Percentiles rank a stretch among this genome's conserved stretches.
Conservation (phyloP, 2,888 invertebrate genomes). For the Ametastegia equiseti region DNA sequence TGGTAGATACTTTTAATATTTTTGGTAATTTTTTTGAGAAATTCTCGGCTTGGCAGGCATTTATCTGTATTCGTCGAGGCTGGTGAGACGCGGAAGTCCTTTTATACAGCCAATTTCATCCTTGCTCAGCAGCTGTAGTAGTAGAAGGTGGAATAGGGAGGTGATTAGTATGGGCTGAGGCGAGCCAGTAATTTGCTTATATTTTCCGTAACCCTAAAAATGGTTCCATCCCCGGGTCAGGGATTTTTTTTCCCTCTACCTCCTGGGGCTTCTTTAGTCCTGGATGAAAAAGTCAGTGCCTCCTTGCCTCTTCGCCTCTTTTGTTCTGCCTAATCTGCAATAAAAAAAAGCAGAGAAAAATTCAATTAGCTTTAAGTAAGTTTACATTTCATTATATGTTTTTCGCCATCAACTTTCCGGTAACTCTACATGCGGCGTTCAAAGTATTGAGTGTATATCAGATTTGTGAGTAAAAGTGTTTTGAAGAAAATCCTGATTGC, state of each 20-base stretch:
- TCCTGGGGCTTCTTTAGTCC: neutral
- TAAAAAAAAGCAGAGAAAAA: conserved; percentile 54
- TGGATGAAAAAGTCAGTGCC: conserved; percentile 3
- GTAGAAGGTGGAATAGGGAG: conserved; percentile 26
- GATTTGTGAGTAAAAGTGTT: neutral
- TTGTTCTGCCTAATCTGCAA: conserved; percentile 55
- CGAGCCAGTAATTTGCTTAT: conserved; percentile 57
- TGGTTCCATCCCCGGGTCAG: neutral
- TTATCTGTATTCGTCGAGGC: conserved; percentile 25
- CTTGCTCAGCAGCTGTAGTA: conserved; percentile 6
- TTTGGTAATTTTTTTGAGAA: neutral
- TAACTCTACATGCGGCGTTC: neutral
- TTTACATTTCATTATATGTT: conserved; percentile 44
- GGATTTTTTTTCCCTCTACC: neutral
- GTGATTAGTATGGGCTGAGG: conserved; percentile 46
- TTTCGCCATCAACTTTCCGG: neutral
- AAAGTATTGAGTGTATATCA: neutral
- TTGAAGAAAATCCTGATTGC: neutral
- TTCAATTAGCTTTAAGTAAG: conserved; percentile 54
- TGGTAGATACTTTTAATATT: neutral
- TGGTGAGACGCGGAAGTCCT: conserved; percentile 26
- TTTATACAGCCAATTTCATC: conserved; percentile 48
- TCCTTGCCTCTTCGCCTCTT: conserved; percentile 10
- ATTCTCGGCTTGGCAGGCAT: neutral
- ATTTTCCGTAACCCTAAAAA: conserved; percentile 38